A percentile compares a stretch with the other conserved stretches of the same genome.
Conservation (phyloP, 1,140 invertebrate genomes). For the Megalopta genalis region DNA sequence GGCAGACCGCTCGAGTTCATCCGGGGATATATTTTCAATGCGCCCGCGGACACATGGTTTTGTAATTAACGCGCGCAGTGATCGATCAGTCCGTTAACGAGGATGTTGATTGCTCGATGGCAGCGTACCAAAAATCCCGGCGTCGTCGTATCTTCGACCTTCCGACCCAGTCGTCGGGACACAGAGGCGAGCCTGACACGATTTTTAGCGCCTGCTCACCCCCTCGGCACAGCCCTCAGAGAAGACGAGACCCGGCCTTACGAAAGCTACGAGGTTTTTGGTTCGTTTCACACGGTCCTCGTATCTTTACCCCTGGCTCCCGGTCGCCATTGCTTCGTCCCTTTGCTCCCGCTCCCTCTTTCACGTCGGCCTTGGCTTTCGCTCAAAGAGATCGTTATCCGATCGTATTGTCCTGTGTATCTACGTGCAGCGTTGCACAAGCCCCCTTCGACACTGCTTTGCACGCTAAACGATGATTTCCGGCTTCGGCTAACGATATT, state of each 20-base stretch:
- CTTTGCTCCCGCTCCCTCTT: constrained; percentile 17
- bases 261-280: constrained; percentile 51
- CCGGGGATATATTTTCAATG: constrained; percentile 53
- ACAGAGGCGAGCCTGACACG: no score
- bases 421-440: background rate
- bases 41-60: constrained; percentile 28
- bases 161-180: background rate
- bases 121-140: constrained; percentile 41
- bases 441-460: constrained; percentile 10
- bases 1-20: constrained; percentile 14
- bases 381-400: constrained; percentile 27
- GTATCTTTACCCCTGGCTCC: constrained; percentile 11
- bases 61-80: constrained; percentile 53
- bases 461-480: background rate
- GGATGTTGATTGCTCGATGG: constrained; percentile 61
- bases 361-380: no score
- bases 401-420: background rate
- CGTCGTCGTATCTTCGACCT: background rate
- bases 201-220: background rate
- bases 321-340: constrained; percentile 12
- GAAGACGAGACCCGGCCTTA: constrained; percentile 66
- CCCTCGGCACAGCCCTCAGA: constrained; percentile 1
- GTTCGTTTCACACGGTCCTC: constrained; percentile 43
- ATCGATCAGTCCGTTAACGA: constrained; percentile 61
- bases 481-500: background rate